These are phyloP conservation scores for Rhizomys pruinosus DNA, from an alignment of 2,113 vertebrate species.

Conservation along the genomic window DNA sequence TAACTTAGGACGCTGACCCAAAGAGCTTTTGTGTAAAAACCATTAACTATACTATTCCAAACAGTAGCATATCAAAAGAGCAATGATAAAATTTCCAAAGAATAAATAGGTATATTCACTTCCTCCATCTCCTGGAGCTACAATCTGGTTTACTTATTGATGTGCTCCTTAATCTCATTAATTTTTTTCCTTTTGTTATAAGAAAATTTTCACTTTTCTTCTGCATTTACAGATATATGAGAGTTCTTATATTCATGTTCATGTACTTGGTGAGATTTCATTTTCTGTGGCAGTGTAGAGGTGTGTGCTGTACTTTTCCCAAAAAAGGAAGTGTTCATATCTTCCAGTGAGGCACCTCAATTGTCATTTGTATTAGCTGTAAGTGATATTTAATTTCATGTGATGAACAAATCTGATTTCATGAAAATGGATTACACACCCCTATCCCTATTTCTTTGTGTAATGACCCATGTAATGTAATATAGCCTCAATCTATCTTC, in stretches of 20 bases:
- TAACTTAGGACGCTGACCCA: not conserved
- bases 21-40: not conserved
- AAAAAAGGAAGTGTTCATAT: not conserved
- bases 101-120: not conserved
- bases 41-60: not conserved
- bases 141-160: not conserved
- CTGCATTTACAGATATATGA: not conserved
- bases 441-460: slow-evolving; percentile 15
- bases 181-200: not conserved
- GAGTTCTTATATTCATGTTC: not conserved
- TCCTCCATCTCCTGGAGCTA: not conserved
- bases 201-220: slow-evolving; percentile 8
- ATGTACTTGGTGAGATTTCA: slow-evolving; percentile 9
- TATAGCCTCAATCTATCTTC: slow-evolving; percentile 27
- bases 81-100: slow-evolving; percentile 5
- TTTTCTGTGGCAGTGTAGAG: slow-evolving; percentile 11
- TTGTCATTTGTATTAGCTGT: slow-evolving; percentile 15
- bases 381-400: slow-evolving; percentile 29
- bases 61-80: not conserved
- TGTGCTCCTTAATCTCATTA: slow-evolving; percentile 3
- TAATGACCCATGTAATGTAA: not conserved
- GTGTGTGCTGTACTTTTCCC: not conserved
- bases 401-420: slow-evolving; percentile 33
- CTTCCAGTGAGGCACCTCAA: not conserved
- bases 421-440: slow-evolving; percentile 29